A percentile compares a stretch with the other conserved stretches of the same genome.
phyloP scores from a whole-genome alignment of 2,113 vertebrate genomes.

The Prunella himalayana region DNA sequence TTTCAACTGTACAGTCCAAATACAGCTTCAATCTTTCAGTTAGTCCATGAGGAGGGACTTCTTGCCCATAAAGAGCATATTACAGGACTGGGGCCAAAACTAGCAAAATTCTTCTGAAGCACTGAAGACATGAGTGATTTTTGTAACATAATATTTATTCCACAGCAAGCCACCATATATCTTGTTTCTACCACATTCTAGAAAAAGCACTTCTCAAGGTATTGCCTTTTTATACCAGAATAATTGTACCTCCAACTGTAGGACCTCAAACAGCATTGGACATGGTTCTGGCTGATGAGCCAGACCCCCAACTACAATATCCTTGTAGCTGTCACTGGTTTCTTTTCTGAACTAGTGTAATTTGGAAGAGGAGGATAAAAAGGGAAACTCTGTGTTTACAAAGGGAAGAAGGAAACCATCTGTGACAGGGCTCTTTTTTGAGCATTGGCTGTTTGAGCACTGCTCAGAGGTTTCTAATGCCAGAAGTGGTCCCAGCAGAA shows the following conservation, averaged over 20 bases:
- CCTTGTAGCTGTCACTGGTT: not conserved
- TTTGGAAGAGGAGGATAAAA: not conserved
- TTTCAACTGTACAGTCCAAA: not conserved
- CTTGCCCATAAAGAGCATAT: slow-evolving; percentile 8
- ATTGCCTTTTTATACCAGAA: not conserved
- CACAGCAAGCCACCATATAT: not conserved
- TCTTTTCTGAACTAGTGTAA: not conserved
- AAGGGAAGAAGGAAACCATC: slow-evolving; percentile 36
- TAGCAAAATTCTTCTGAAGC: slow-evolving; percentile 19
- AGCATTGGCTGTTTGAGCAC: not conserved
- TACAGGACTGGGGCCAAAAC: slow-evolving; percentile 48
- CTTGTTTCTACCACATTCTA: not conserved
- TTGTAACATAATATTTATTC: slow-evolving; percentile 29
- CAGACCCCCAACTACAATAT: not conserved
- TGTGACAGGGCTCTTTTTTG: not conserved
- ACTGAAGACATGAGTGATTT: slow-evolving; percentile 26
- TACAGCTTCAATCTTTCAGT: not conserved
- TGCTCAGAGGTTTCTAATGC: slow-evolving; percentile 22
- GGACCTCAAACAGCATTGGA: not conserved
- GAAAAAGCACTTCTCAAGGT: not conserved
- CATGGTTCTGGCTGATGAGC: not conserved
- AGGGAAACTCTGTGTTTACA: not conserved
- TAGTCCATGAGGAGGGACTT: not conserved
- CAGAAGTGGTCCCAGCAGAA: slow-evolving; percentile 45
- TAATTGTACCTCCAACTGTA: not conserved